Evolutionary conservation across 2,888 invertebrate genomes (phyloP), one percentile per base, ranked within the genome.

Genomic region (Drosophila fungiperda): DNA sequence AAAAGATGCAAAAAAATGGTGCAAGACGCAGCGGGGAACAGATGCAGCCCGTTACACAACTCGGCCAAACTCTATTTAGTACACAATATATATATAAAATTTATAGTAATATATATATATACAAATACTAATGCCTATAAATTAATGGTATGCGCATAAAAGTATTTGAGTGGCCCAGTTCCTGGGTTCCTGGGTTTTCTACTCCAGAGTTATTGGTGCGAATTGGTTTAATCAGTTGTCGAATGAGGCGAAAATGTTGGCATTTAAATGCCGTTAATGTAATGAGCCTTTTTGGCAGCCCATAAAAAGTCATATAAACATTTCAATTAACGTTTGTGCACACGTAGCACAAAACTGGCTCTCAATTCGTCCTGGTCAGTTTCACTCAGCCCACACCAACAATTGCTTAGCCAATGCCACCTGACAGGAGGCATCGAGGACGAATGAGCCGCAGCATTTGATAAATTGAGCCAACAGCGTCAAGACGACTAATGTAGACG

Each of bases 231-330:
- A 85, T 85, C 85, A 85, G 87, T 70, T 73, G 58, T 50, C 61
- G 60, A 68, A 69, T 65, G 65, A 59, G 68, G 54, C 72, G 64
- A 61, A 61, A 68, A 68, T 36, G 71, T 66, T 45, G 54, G 58
- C 74, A 87, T 85, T 78, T 82, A 80, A 89, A 80, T 82, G 60
- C 75, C 85, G 87, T 85, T 76, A 85, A 87, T 80, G 85, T 89
- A 85, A 89, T 85, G 85, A 89, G 76, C 76, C 89, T 82, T 89
- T 89, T 89, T 89, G 85, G 80, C 89, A 85, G 89, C 73, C 89
- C 89, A 85, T 85, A 85, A 85, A 85, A 86, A 89, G 78, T 85
- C 90, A 90, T 88, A 88, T 90, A 89, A 90, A 88, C 90, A 87
- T 87, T 87, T 87, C 87, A 87, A 87, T 87, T 90, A 87, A 83